Conservation (phyloP, 2,797 vertebrate genomes). For the Hyperoplus immaculatus region DNA sequence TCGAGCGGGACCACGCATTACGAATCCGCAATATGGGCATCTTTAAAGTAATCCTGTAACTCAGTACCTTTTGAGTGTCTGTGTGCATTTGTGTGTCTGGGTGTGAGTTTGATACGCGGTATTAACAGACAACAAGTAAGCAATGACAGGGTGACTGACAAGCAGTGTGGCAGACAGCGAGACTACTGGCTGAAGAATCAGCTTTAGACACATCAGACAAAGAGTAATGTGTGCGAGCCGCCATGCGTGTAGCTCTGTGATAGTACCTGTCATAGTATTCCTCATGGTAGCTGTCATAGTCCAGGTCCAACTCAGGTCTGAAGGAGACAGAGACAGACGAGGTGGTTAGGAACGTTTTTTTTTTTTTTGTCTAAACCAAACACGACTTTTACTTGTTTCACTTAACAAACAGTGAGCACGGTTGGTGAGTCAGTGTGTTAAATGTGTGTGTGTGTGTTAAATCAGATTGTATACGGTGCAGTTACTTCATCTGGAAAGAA, state of each 20-base stretch:
- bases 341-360: conserved; percentile 44
- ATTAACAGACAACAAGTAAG: conserved; percentile 27
- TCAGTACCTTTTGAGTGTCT: neutral
- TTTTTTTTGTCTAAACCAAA: conserved; percentile 44
- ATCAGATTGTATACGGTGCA: conserved; percentile 38
- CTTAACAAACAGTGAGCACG: conserved; percentile 28
- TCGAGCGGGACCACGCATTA: conserved; percentile 10
- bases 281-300: conserved; percentile 87
- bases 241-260: conserved; percentile 52
- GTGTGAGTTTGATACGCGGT: neutral
- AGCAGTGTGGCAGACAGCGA: conserved; percentile 46
- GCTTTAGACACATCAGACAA: conserved; percentile 57
- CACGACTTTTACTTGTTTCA: conserved; percentile 39
- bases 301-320: conserved; percentile 85
- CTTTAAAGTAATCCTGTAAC: neutral
- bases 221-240: conserved; percentile 50
- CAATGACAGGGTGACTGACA: conserved; percentile 55
- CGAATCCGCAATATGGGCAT: neutral
- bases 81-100: conserved; percentile 1
- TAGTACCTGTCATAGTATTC: conserved; percentile 88
- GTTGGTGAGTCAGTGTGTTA: conserved; percentile 26
- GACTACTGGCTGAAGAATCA: conserved; percentile 37
- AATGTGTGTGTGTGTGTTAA: conserved; percentile 33
- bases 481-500: conserved; percentile 76
- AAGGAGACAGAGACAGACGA: conserved; percentile 39